Conservation (phyloP, 2,113 vertebrate species). For the Perca flavescens region DNA sequence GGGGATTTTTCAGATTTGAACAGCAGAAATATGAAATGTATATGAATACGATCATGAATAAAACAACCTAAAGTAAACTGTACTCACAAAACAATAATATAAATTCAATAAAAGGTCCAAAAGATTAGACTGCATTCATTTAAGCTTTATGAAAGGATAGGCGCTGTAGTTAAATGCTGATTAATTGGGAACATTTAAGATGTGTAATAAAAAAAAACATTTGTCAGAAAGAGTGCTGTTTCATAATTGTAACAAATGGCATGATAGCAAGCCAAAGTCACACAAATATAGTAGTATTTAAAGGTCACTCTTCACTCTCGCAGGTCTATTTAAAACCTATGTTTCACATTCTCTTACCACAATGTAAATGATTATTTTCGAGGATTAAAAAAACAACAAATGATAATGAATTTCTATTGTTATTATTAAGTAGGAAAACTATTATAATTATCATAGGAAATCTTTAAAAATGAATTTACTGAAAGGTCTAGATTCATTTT, state of each 20-base stretch:
- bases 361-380: background rate
- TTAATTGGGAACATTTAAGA: slow-evolving; percentile 11
- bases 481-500: background rate
- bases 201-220: background rate
- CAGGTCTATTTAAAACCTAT: slow-evolving; percentile 13
- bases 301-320: background rate
- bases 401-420: background rate
- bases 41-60: slow-evolving; percentile 9
- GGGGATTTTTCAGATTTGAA: slow-evolving; percentile 32
- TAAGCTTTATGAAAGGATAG: background rate
- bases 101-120: background rate
- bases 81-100: background rate
- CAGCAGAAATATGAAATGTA: slow-evolving; percentile 9
- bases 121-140: background rate
- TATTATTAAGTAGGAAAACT: background rate
- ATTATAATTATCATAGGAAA: background rate
- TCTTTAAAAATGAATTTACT: background rate
- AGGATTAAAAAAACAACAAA: slow-evolving; percentile 10
- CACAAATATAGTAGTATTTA: slow-evolving; percentile 12
- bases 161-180: background rate
- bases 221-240: background rate
- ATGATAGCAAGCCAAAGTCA: background rate
- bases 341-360: background rate
- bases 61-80: background rate
- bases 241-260: slow-evolving; percentile 17